phyloP scores from a whole-genome alignment of 2,113 vertebrate species.

The Sminthopsis crassicaudata region DNA sequence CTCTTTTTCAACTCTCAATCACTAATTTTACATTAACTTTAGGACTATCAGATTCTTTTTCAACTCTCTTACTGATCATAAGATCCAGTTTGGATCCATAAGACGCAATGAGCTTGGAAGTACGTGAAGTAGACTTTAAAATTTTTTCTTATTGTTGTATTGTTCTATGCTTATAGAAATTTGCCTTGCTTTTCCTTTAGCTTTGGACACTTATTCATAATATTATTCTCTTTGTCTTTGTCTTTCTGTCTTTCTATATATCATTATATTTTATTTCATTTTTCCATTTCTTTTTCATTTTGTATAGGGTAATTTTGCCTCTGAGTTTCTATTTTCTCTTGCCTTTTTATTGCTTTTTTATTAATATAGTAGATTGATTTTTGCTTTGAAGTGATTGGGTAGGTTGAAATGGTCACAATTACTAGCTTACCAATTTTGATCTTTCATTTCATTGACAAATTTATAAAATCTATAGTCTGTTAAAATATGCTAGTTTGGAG shows the following conservation, averaged over 20 bases:
- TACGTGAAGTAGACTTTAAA: not conserved
- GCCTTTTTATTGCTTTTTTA: not conserved
- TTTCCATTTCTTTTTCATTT: not conserved
- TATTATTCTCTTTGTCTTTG: not conserved
- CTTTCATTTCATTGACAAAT: not conserved
- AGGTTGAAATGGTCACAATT: not conserved
- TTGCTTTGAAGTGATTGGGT: not conserved
- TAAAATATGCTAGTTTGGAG: not conserved
- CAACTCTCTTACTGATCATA: not conserved
- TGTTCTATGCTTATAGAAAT: not conserved
- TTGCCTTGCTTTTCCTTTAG: not conserved
- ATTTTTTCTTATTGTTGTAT: not conserved
- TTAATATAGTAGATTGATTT: not conserved
- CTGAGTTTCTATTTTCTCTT: not conserved
- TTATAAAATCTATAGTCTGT: not conserved
- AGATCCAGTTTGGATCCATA: no score
- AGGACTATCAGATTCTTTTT: not conserved
- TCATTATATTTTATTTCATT: not conserved
- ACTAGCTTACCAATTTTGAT: not conserved
- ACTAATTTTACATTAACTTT: not conserved
- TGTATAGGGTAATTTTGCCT: not conserved
- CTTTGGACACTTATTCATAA: not conserved
- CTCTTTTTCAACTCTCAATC: not conserved
- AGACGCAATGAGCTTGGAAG: not conserved
- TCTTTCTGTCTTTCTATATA: not conserved